These are phyloP conservation scores for Drosophila anomelani DNA, from an alignment of 2,888 invertebrate genomes.

Conservation along the genomic window DNA sequence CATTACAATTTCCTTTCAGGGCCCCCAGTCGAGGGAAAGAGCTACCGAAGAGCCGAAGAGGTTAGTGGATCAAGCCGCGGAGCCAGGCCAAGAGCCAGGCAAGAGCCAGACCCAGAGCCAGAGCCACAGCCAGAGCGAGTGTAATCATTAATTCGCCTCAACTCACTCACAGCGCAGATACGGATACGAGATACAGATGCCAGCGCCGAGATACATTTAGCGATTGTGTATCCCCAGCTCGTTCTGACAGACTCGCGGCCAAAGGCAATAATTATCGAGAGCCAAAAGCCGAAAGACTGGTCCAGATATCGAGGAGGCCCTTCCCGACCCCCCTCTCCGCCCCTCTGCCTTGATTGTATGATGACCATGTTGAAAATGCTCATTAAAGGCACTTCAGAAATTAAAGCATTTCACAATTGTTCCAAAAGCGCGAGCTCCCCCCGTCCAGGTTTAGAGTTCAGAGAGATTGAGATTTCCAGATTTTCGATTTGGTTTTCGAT, in stretches of 20 bases:
- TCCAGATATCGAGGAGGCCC: conserved; percentile 71
- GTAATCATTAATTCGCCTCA: conserved; percentile 78
- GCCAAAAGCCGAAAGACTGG: conserved; percentile 40
- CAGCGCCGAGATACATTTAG: conserved; percentile 63
- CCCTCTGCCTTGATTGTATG: conserved; percentile 69
- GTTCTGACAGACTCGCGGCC: conserved; percentile 35
- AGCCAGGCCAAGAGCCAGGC: conserved; percentile 11
- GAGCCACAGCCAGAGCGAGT: conserved; percentile 43
- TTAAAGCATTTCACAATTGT: conserved; percentile 81
- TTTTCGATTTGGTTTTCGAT: conserved; percentile 43
- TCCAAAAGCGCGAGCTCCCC: conserved; percentile 43
- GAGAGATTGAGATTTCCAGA: conserved; percentile 50
- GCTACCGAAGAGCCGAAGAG: conserved; percentile 64
- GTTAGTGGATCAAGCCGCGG: conserved; percentile 77
- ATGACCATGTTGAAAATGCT: conserved; percentile 82
- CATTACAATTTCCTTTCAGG: conserved; percentile 79
- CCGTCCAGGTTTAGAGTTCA: conserved; percentile 44
- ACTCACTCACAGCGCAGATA: conserved; percentile 51
- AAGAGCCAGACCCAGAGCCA: conserved; percentile 32
- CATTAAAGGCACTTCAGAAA: conserved; percentile 81
- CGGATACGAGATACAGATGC: conserved; percentile 59
- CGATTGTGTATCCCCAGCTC: conserved; percentile 59
- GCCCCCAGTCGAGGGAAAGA: conserved; percentile 60
- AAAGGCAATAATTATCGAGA: conserved; percentile 74
- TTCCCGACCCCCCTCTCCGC: conserved; percentile 35